Base-by-base conservation (phyloP, 2,113 vertebrate species). In the Heptranchias perlo region DNA sequence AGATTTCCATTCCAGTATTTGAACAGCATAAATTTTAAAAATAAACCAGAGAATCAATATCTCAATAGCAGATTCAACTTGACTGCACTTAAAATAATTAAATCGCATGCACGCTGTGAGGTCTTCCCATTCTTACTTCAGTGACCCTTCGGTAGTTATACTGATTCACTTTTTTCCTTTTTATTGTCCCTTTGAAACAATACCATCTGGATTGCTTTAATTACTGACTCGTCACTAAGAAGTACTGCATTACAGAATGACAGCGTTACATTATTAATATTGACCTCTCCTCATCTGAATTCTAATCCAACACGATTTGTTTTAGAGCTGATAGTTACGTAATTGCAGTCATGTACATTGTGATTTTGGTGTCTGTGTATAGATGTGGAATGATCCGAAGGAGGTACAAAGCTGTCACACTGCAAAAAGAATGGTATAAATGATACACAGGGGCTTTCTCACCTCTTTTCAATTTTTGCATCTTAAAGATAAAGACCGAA, bases 191-290 rank as follows among this genome's bases (percentile, higher is more conserved):
- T 97, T 95, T 96, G 97, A 97, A 97, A 97, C n/a, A 0, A 35
- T 58, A 97, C 94, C 97, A 97, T 97, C 97, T 97, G 97, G 96
- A 31, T 49, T 96, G 82, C 78, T 97, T 97, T 97, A 97, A 97
- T 96, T 96, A 96, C 94, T 16, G 11, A 58, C 97, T 96, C 96
- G 62, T 61, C 96, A 96, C 96, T 96, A 94, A 94, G 96, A 96
- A 96, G 96, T 39, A 82, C n/a, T 96, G 76, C 11, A 52, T 52
- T 69, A 28, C 64, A 95, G 73, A 91, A 73, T 95, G 25, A 69
- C 28, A 31, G 28, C 35, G 21, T 52, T 49, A 52, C 44, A 52
- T 69, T 69, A 49, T 35, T 47, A 95, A 73, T 52, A 52, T 4
- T 28, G 65, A 69, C 25, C 47, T 69, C 65, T 73, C 47, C 21